phyloP scores from a whole-genome alignment of 2,113 vertebrate species.

The Phalacrocorax pelagicus region DNA sequence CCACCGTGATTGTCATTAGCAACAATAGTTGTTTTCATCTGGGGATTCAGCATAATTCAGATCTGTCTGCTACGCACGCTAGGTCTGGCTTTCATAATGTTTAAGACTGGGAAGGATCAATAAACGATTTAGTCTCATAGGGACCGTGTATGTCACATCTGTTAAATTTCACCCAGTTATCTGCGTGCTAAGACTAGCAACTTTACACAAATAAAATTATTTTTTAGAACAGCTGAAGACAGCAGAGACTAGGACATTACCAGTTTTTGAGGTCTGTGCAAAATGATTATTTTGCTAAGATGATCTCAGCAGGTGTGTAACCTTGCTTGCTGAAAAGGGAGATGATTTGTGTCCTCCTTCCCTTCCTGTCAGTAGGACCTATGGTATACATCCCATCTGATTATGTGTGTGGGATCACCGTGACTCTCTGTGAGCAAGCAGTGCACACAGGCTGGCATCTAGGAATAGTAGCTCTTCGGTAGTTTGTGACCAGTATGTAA shows the following conservation, averaged over 20 bases:
- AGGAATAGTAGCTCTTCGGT: not conserved
- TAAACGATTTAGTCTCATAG: conserved; percentile 30
- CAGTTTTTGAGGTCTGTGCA: not conserved
- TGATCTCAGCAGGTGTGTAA: conserved; percentile 38
- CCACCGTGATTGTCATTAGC: not conserved
- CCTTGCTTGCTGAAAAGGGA: not conserved
- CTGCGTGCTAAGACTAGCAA: not conserved
- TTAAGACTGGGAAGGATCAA: conserved; percentile 43
- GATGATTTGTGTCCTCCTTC: not conserved
- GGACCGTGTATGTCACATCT: not conserved
- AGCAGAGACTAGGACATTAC: not conserved
- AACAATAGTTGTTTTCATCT: conserved; percentile 31
- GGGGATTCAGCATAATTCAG: conserved; percentile 30
- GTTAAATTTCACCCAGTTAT: conserved; percentile 8
- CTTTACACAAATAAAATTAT: not conserved
- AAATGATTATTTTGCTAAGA: not conserved
- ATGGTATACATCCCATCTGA: not conserved
- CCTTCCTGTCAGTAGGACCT: not conserved
- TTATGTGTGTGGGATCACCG: accelerated
- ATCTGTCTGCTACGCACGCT: not conserved
- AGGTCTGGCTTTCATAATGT: conserved; percentile 48
- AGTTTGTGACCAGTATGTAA: not conserved
- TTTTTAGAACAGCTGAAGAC: not conserved
- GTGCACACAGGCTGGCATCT: not conserved
- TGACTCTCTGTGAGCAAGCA: not conserved